Conservation (phyloP, 2,888 invertebrate species). For the Coronaproctus castanopsis region DNA sequence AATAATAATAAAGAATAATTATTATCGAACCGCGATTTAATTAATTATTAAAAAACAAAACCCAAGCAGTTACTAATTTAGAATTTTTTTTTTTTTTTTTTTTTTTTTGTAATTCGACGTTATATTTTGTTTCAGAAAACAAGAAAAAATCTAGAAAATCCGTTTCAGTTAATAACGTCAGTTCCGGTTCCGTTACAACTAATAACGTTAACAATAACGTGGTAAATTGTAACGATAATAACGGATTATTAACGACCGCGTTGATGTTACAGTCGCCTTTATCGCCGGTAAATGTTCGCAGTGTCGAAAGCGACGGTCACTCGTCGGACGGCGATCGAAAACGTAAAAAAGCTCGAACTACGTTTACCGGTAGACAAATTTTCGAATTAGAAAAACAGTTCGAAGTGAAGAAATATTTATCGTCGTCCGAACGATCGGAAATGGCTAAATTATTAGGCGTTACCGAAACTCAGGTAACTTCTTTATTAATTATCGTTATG, state of each 20-base stretch:
- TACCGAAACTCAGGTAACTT: constrained; percentile 83
- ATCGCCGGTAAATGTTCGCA: constrained; percentile 2
- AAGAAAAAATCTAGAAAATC: neutral
- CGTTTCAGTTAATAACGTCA: too few species aligned
- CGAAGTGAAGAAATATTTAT: constrained; percentile 86
- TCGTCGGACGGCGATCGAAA: constrained; percentile 30
- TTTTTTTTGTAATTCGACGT: too few species aligned
- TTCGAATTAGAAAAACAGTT: constrained; percentile 93
- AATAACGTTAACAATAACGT: neutral
- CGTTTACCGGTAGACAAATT: constrained; percentile 87
- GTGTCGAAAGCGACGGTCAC: constrained; percentile 17
- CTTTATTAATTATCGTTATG: neutral
- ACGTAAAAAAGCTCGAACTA: constrained; percentile 76
- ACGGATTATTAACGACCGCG: neutral
- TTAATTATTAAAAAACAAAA: too few species aligned
- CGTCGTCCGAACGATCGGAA: constrained; percentile 79
- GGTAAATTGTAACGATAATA: neutral
- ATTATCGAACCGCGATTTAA: too few species aligned
- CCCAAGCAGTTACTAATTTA: too few species aligned
- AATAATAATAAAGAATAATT: too few species aligned
- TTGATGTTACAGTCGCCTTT: constrained; percentile 1
- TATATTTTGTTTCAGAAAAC: neutral
- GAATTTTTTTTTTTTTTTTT: too few species aligned
- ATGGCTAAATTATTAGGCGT: constrained; percentile 86
- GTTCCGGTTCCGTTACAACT: neutral